Conservation (phyloP, 2,113 vertebrate species). For the Scophthalmus maximus region DNA sequence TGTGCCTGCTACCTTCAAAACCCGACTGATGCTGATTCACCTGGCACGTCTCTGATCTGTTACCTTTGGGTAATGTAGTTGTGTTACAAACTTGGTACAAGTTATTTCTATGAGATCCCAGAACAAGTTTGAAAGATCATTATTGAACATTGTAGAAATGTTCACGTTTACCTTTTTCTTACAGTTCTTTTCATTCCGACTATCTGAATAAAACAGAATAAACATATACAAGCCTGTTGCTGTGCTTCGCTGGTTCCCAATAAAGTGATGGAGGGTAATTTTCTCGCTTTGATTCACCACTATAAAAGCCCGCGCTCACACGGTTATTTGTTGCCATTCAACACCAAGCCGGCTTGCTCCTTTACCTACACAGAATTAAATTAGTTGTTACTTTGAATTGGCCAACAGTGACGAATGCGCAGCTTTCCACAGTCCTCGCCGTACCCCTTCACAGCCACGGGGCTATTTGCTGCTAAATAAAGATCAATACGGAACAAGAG, state of each 20-base stretch:
- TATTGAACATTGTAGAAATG: slow-evolving; percentile 14
- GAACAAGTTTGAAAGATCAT: slow-evolving; percentile 17
- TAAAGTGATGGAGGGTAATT: slow-evolving; percentile 31
- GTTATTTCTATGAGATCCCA: background rate
- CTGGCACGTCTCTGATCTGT: slow-evolving; percentile 3
- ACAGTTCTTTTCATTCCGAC: too few species aligned
- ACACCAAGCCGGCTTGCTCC: background rate
- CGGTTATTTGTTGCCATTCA: slow-evolving; percentile 33
- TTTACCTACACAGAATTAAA: slow-evolving; percentile 47
- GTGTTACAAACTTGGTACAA: background rate
- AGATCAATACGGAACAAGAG: slow-evolving; percentile 75
- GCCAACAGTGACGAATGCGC: slow-evolving; percentile 58
- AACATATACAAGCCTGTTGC: too few species aligned
- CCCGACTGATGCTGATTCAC: slow-evolving; percentile 7
- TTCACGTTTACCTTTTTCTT: slow-evolving; percentile 23
- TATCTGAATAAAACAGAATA: too few species aligned
- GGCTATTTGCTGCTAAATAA: slow-evolving; percentile 70
- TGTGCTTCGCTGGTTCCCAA: slow-evolving; percentile 21
- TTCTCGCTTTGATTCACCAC: slow-evolving; percentile 34
- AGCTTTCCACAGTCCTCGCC: slow-evolving; percentile 47
- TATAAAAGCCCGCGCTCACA: slow-evolving; percentile 29
- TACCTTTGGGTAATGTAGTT: background rate
- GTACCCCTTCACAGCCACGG: slow-evolving; percentile 27
- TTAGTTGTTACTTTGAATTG: slow-evolving; percentile 43
- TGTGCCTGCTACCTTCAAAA: slow-evolving; percentile 2